These are phyloP conservation scores for Solenopsis invicta DNA, from an alignment of 1,140 invertebrate species.

Conservation along the genomic window DNA sequence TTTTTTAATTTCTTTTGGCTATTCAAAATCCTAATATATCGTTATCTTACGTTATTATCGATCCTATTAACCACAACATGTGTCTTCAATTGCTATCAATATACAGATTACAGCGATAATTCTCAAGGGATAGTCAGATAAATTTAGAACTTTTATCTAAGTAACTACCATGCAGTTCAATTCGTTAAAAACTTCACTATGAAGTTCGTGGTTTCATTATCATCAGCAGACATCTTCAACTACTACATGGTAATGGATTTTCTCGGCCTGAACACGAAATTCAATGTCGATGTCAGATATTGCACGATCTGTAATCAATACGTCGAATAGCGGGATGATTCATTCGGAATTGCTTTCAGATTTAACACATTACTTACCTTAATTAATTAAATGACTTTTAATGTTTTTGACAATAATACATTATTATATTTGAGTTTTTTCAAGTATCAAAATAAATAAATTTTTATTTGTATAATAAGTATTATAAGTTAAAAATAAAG, in stretches of 20 bases:
- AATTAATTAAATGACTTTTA: neutral
- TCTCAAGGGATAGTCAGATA: neutral
- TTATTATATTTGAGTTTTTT: neutral
- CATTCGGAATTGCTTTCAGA: neutral
- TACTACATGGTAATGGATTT: conserved; percentile 17
- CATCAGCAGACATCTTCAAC: conserved; percentile 17
- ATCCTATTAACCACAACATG: conserved; percentile 39
- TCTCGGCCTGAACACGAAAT: neutral
- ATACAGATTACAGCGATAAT: conserved; percentile 38
- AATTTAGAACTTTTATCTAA: conserved; percentile 36
- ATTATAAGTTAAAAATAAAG: neutral
- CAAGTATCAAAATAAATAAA: neutral
- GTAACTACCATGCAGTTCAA: conserved; percentile 18
- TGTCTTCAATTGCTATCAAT: conserved; percentile 54
- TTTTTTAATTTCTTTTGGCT: neutral
- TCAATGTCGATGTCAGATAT: neutral
- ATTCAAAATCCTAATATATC: conserved; percentile 10
- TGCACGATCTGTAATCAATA: neutral
- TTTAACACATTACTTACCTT: neutral
- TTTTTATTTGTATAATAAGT: neutral
- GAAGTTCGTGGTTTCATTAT: conserved; percentile 10
- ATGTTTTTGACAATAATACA: neutral
- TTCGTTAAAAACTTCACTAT: conserved; percentile 28
- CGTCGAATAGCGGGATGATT: neutral
- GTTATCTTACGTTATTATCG: conserved; percentile 51